Conservation (phyloP, 2,888 invertebrate genomes). For the Rotaria magnacalcarata region DNA sequence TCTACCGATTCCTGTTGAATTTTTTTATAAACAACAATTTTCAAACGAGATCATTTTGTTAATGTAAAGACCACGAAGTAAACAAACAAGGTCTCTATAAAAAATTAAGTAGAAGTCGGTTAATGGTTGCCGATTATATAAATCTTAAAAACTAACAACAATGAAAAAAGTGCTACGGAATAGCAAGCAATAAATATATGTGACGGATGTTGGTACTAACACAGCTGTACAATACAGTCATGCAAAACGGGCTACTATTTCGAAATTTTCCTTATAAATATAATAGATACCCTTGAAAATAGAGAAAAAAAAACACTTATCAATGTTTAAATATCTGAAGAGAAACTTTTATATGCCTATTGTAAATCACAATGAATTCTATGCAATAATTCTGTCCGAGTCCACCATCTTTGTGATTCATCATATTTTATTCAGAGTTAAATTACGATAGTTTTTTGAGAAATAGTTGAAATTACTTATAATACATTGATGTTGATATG, state of each 20-base stretch:
- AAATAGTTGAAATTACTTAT: neutral
- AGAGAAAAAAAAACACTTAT: no score
- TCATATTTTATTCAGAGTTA: neutral
- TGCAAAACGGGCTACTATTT: neutral
- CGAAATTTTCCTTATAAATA: neutral
- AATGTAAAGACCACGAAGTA: neutral
- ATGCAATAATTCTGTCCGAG: neutral
- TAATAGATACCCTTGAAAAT: neutral
- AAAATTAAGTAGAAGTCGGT: neutral
- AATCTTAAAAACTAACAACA: neutral
- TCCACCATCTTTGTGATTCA: no score
- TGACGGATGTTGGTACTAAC: neutral
- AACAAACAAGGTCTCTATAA: neutral
- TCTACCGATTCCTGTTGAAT: neutral
- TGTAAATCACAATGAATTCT: neutral
- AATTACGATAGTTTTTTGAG: neutral
- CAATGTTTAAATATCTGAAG: no score
- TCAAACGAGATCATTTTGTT: neutral
- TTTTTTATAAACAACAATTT: neutral
- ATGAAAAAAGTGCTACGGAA: neutral
- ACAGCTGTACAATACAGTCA: neutral
- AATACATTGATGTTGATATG: no score
- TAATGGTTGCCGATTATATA: neutral
- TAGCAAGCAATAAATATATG: neutral
- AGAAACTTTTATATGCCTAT: no score